Evolutionary conservation across 2,888 invertebrate genomes (phyloP), one percentile per base, ranked within the genome.

Genomic region (Hypena proboscidalis): DNA sequence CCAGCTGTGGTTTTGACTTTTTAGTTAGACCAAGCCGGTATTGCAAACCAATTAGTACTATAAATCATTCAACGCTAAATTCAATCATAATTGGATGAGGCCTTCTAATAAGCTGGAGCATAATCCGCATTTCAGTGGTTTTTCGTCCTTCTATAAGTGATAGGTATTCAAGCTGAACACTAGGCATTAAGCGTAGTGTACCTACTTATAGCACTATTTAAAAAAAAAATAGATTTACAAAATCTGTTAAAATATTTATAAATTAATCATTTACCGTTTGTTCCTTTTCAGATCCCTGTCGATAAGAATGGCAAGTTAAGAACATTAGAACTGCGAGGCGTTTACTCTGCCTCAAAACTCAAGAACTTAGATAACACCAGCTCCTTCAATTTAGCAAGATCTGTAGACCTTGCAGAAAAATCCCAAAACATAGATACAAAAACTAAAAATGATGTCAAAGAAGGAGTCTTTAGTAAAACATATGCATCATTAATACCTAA

Each of bases 281-380:
- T 70, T 67, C 63, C 9, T 52, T 89, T 88, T 53, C 88, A 90
- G 90, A 89, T 90, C 45, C 90, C 90, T 37, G 78, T 88, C 63
- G 90, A 89, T 63, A 83, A 82, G 75, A 85, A 86, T 84, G 85
- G 80, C 62, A 87, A 87, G 70, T 66, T 85, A 64, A 80, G 88
- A 73, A 75, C 83, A 31, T 70, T 85, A 68, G 85, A 83, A 56
- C 67, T 85, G 35, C 77, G 84, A 58, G 83, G 80, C 36, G 73
- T 83, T 46, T 89, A 80, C 59, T 71, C 83, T 47, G 80, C 75
- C 46, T 64, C 81, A n/a, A 80, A 81, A 69, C 67, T 81, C 32
- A 84, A 80, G 64, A 80, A 67, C 48, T 52, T 79, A 39, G 79
- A 80, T 42, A 61, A 72, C 9, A 46, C 74, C 25, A 70, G 65